Evolutionary conservation across 2,113 vertebrate species (phyloP).

Genomic region (Pachycephala philippinensis): DNA sequence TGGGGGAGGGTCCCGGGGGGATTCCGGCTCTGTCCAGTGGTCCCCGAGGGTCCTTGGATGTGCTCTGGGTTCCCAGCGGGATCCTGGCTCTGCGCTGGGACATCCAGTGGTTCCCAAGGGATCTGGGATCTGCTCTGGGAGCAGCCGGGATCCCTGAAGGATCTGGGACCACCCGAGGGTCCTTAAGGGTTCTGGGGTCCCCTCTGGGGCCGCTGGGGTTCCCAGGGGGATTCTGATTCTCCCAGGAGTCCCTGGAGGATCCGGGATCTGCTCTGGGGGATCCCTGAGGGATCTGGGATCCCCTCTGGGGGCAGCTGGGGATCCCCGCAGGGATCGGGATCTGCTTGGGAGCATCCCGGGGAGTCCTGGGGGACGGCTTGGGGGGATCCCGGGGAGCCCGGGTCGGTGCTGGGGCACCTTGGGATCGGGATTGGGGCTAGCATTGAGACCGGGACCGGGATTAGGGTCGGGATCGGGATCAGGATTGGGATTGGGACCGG

Average conservation of each 20-base stretch:
- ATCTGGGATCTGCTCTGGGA: background rate
- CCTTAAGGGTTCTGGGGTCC: background rate
- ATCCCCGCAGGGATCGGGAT: background rate
- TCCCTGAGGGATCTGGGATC: background rate
- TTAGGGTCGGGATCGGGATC: too few species aligned
- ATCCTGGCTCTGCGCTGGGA: background rate
- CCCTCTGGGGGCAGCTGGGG: background rate
- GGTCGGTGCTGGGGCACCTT: background rate
- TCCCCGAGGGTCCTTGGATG: background rate
- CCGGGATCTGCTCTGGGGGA: background rate
- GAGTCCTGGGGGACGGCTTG: background rate
- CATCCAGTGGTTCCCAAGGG: background rate
- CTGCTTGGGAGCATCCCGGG: background rate
- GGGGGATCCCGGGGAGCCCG: rapidly evolving
- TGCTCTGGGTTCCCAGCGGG: background rate
- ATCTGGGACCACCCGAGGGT: background rate
- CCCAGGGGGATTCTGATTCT: background rate
- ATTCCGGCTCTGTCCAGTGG: background rate
- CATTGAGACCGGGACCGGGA: too few species aligned
- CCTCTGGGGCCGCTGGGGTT: background rate
- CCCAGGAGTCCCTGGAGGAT: rapidly evolving
- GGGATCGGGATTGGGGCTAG: background rate
- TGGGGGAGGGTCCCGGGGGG: background rate
- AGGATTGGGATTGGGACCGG: too few species aligned
- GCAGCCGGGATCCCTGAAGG: too few species aligned